Conservation (phyloP, 2,113 vertebrate species). For the Tupaia tana region DNA sequence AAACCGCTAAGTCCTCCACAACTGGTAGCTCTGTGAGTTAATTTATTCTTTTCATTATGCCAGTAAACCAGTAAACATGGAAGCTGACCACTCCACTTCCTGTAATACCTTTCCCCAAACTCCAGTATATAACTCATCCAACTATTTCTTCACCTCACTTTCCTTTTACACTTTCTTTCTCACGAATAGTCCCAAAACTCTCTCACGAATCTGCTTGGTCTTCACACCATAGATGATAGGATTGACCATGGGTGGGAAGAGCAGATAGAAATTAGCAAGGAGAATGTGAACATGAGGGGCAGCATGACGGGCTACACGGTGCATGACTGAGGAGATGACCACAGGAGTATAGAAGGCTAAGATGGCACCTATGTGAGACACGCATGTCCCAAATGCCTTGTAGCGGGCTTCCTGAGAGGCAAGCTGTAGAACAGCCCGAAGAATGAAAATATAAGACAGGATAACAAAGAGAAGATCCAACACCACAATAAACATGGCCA, state of each 20-base stretch:
- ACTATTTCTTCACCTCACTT: neutral
- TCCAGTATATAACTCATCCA: neutral
- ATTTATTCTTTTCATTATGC: neutral
- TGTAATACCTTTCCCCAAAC: neutral
- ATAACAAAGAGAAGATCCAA: conserved; percentile 75
- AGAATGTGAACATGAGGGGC: conserved; percentile 69
- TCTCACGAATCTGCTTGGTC: conserved; percentile 73
- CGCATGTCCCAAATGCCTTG: conserved; percentile 78
- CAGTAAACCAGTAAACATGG: neutral
- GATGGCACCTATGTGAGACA: conserved; percentile 74
- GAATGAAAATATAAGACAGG: conserved; percentile 76
- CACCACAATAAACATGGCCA: conserved; percentile 73
- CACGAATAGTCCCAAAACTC: conserved; percentile 51
- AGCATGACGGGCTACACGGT: conserved; percentile 44
- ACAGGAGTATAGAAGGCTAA: conserved; percentile 73
- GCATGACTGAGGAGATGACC: conserved; percentile 74
- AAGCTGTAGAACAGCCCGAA: conserved; percentile 62
- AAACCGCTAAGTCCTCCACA: neutral
- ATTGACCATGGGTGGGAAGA: conserved; percentile 79
- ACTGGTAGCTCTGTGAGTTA: neutral
- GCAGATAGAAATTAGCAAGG: conserved; percentile 77
- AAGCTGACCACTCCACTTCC: neutral
- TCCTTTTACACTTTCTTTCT: conserved; percentile 39
- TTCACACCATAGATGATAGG: conserved; percentile 80
- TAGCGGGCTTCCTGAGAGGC: conserved; percentile 67